Base-by-base conservation (phyloP, 1,140 invertebrate genomes). In the Apis laboriosa region DNA sequence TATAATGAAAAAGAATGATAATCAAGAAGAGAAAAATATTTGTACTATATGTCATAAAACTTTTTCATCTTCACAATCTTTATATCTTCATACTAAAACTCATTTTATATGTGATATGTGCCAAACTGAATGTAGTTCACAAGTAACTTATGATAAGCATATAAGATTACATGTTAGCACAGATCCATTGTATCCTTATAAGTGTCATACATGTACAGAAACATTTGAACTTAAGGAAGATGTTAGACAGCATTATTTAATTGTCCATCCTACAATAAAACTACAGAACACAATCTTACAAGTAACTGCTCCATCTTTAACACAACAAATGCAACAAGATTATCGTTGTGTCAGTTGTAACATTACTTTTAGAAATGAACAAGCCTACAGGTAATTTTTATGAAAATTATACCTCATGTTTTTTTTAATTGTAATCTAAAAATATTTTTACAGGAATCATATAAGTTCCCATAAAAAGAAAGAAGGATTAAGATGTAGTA, bases 21-120 rank as follows among this genome's bases (percentile, higher is more conserved):
- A 55, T 17, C 72, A 55, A 28, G 58, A n/a, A n/a, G 28, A 77
- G 11, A 77, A 74, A n/a, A 67, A 53, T 17, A 34, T 21, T 34
- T 93, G 86, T 86, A 84, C 67, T 60, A 81, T 83, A 84, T 91
- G 89, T 64, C 60, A 87, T 21, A 72, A 84, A 17, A 63, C 66
- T 60, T 91, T 89, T 28, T 66, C 88, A 12, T 84, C 82, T 21
- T 60, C 82, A 0, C 83, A 92, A 13, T 71, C 76, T 11, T 77
- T 92, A 5, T 85, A 80, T 28, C 19, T 81, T n/a, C 91, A 92
- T 67, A 84, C 87, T 13, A 91, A 90, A 73, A 86, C 87, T n/a
- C 91, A 92, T 67, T 91, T 88, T 70, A 78, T 85, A 12, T 93
- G 92, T 77, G 84, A 90, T n/a, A 92, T 90, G 19, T 93, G 92